Base-by-base conservation (phyloP, 2,888 invertebrate genomes). In the Lithophane ornitopus region DNA sequence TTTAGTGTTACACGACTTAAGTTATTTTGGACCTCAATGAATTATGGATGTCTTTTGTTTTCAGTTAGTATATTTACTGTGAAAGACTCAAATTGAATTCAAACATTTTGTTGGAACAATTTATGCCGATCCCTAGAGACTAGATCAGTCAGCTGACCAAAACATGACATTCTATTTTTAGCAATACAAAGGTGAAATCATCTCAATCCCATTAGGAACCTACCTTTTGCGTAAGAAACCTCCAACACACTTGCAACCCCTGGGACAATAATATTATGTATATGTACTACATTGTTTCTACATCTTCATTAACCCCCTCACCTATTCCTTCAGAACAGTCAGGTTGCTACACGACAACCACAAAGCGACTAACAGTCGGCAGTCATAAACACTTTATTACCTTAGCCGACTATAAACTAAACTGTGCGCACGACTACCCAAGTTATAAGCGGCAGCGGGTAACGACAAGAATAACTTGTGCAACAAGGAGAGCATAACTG, bases 301-400 rank as follows among this genome's bases (percentile, higher is more conserved):
- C 46, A 61, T 77, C 56, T 70, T 76, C 68, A 85, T 73, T 61
- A 84, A 56, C 7, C 70, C 34, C 71, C 54, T 59, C 9, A 46
- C 22, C 2, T 58, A 74, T 66, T 22, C 58, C 66, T 76, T 28
- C 49, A 76, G 44, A 46, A 66, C 49, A 39, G 22, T n/a, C 54
- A 56, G 62, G 69, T 67, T 58, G n/a, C 58, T 66, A 52, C n/a
- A 77, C 65, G 12, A n/a, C 62, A 28, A 62, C 84, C 52, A 39
- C 81, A 58, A 59, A 63, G 44, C 71, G 41, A 76, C 76, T 65
- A 80, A 74, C 34, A 74, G 85, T 69, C 56, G 41, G 59, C 65
- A 70, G 66, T 81, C 86, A 78, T 87, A 87, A 87, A 84, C 75
- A 76, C 73, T 86, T 87, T 87, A 87, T 81, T 88, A 82, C 82